Percentiles rank a stretch among this genome's conserved stretches.
phyloP scores from a whole-genome alignment of 2,888 invertebrate species.

The Carcina quercana region DNA sequence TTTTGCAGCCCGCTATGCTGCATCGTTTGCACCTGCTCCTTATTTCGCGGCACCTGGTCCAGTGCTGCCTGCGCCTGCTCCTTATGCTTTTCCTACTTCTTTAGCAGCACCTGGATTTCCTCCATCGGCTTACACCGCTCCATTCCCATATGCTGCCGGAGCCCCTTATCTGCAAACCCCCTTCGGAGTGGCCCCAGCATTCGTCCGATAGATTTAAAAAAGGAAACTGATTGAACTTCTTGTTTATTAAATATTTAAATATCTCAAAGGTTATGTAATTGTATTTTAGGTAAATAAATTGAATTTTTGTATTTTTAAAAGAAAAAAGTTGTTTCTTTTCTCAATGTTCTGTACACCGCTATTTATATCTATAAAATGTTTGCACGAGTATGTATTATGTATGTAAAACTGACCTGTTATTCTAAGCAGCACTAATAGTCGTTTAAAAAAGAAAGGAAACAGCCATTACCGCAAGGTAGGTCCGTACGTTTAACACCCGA shows the following conservation, averaged over 20 bases:
- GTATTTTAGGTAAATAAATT: constrained; percentile 2
- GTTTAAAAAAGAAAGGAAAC: too few relatives aligned
- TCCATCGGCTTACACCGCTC: constrained; percentile 15
- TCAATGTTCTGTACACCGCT: too few relatives aligned
- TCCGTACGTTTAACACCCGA: too few relatives aligned
- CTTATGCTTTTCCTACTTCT: not conserved
- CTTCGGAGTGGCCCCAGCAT: constrained; percentile 50
- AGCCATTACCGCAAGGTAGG: too few relatives aligned
- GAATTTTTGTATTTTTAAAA: constrained; percentile 1
- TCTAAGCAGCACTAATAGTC: too few relatives aligned
- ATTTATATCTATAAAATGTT: too few relatives aligned
- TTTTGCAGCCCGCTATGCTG: constrained; percentile 22
- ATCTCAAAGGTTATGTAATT: constrained; percentile 6
- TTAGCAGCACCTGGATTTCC: not conserved
- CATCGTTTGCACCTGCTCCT: constrained; percentile 23
- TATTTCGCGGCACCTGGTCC: constrained; percentile 11
- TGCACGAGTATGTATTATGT: too few relatives aligned
- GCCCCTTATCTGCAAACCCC: constrained; percentile 41
- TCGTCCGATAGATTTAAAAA: constrained; percentile 65
- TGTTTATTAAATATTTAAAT: constrained; percentile 40
- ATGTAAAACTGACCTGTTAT: too few relatives aligned
- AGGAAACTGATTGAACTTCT: constrained; percentile 57
- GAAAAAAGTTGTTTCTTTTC: constrained; percentile 1
- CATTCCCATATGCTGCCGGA: constrained; percentile 25
- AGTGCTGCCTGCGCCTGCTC: not conserved